Evolutionary conservation across 2,113 vertebrate species (phyloP), one percentile per base, ranked within the genome.

Genomic region (Sterrhoptilus dennistouni): DNA sequence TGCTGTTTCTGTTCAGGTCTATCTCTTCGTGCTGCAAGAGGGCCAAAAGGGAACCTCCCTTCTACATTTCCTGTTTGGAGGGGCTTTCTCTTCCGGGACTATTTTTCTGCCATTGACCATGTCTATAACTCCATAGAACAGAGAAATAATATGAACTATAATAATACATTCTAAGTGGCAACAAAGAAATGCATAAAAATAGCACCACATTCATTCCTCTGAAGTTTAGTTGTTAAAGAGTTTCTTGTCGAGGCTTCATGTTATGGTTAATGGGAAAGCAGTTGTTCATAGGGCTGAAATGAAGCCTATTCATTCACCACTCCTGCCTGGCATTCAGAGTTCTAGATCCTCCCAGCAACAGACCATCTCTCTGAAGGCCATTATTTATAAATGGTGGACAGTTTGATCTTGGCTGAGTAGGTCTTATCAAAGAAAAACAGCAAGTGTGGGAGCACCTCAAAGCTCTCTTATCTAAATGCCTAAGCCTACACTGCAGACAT

Each of bases 241-340:
- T 3, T 69, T 42, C 17, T 71, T 52, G 31, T 36, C 0, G 0
- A 17, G 40, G 16, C 47, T 92, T 65, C 1, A 0, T 79, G 70
- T 81, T 64, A 15, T 36, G 40, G 27, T 44, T 91, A 64, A 76
- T 33, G 36, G 65, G 45, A 57, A 76, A 79, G 20, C 4, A 12
- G 10, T 85, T 59, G 22, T 27, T 85, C 50, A 14, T 45, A 85
- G n/a, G 66, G 42, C 53, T 79, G 63, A 91, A 82, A 53, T 3
- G 10, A 56, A 52, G 18, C 20, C 28, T 16, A 3, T 77, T 88
- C 49, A 20, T 77, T 80, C 54, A 54, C 75, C 28, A 15, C 18
- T 47, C 27, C 18, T 74, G 42, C 16, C 25, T 52, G 27, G 24
- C 19, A 5, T 80, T 40, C 74, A 24, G 23, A 74, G 35, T 59